Base-by-base conservation (phyloP, 2,113 vertebrate genomes). In the Rhinogobius similis region DNA sequence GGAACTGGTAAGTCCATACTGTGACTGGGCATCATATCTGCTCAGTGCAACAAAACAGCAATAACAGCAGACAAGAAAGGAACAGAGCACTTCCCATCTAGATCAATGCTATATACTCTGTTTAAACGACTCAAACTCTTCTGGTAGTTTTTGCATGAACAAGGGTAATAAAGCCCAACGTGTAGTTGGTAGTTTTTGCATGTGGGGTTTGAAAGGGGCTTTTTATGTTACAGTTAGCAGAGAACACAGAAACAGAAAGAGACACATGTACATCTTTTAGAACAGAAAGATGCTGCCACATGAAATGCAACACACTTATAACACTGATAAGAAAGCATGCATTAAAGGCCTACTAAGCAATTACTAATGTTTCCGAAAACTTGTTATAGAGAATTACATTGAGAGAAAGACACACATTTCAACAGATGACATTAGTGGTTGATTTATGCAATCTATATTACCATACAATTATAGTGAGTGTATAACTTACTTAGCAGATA, bases 1-100 rank as follows among this genome's bases (percentile, higher is more conserved):
- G 83, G 92, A 90, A 94, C 94, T 94, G 94, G 93, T 92, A 93
- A 94, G 90, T 94, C 93, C 92, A 94, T 94, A 94, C 90, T 92
- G 89, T 91, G 89, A 94, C 91, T 93, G 92, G 91, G 91, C 92
- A 90, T 91, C 89, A 91, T 84, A 88, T 88, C 89, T 90, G 93
- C 91, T 90, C 91, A 92, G 89, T 89, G 85, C 89, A 90, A 85
- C 87, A 86, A 90, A 93, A 93, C 86, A 94, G 94, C 92, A 94
- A 83, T 89, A 93, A 92, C 87, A 89, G 92, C 94, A 94, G 93
- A 94, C 93, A 94, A 94, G 92, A 92, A 87, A 93, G 91, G 91
- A 93, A 78, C 73, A 65, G 88, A 80, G 74, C 73, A 53, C 67
- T 86, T 82, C 84, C 78, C 69, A 86, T 88, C 91, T 86, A 86